Conservation (phyloP, 2,888 invertebrate species). For the Eilema caniola region DNA sequence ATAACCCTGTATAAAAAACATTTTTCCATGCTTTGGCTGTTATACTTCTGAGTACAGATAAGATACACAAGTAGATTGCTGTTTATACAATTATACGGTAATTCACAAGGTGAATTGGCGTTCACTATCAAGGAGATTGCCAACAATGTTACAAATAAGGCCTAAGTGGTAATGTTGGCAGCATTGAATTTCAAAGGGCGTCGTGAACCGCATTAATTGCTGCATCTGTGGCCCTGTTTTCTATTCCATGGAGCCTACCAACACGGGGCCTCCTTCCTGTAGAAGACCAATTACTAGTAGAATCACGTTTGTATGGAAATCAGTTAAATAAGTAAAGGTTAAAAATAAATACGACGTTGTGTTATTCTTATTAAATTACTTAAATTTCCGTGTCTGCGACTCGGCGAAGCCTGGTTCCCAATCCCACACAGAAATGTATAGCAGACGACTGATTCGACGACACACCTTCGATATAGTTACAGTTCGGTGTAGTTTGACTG, state of each 20-base stretch:
- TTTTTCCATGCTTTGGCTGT: background rate
- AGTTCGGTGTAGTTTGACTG: no score
- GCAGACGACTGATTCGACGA: no score
- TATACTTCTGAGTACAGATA: background rate
- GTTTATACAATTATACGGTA: background rate
- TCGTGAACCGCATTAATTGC: background rate
- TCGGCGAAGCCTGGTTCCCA: no score
- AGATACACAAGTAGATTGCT: background rate
- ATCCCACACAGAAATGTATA: no score
- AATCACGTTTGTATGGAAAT: conserved; percentile 7
- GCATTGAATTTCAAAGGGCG: background rate
- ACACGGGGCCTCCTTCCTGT: background rate
- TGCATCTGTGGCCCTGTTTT: background rate
- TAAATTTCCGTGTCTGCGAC: no score
- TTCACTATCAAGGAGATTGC: background rate
- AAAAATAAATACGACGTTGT: no score
- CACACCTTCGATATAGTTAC: no score
- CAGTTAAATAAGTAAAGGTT: background rate
- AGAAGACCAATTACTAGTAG: background rate
- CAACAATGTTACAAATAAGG: background rate
- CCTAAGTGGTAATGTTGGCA: background rate
- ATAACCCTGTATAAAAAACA: background rate
- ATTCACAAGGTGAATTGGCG: background rate
- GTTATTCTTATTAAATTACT: no score
- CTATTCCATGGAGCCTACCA: background rate